These are phyloP conservation scores for Pterocles orientalis DNA, from an alignment of 2,113 vertebrate genomes.

Conservation along the genomic window DNA sequence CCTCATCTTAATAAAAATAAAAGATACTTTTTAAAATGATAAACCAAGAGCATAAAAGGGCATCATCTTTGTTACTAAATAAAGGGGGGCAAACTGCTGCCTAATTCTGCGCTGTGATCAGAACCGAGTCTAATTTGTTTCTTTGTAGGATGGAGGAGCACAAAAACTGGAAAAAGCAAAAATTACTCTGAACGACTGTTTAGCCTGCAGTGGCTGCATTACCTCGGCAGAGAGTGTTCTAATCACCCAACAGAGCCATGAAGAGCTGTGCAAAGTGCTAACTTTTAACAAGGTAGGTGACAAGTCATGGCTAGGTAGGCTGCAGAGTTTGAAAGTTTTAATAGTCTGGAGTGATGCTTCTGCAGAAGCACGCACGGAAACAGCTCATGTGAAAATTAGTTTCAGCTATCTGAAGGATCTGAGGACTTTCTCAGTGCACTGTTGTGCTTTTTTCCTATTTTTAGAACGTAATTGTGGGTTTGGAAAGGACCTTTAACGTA, in stretches of 20 bases:
- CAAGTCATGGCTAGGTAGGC: rapidly evolving
- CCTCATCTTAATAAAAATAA: background rate
- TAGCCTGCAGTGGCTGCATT: constrained; percentile 96
- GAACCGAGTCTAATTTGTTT: background rate
- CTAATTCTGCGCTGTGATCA: background rate
- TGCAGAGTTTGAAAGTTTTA: background rate
- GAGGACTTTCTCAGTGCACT: rapidly evolving
- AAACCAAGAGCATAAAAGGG: background rate
- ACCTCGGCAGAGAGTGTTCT: constrained; percentile 95
- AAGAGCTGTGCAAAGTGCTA: constrained; percentile 86
- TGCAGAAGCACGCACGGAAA: background rate
- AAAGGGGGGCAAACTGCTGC: background rate
- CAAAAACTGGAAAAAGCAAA: constrained; percentile 90
- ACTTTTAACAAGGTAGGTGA: constrained; percentile 81
- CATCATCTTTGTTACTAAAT: no score
- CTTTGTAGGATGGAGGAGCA: constrained; percentile 83
- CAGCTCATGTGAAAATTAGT: rapidly evolving
- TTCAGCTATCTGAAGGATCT: background rate
- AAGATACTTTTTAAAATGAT: background rate
- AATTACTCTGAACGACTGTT: constrained; percentile 91
- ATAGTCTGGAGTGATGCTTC: background rate
- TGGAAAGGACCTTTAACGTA: background rate
- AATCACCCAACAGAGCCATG: constrained; percentile 92
- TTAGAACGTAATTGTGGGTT: background rate
- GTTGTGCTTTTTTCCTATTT: rapidly evolving